phyloP scores from a whole-genome alignment of 2,888 invertebrate species.

The Lasioglossum lativentre region DNA sequence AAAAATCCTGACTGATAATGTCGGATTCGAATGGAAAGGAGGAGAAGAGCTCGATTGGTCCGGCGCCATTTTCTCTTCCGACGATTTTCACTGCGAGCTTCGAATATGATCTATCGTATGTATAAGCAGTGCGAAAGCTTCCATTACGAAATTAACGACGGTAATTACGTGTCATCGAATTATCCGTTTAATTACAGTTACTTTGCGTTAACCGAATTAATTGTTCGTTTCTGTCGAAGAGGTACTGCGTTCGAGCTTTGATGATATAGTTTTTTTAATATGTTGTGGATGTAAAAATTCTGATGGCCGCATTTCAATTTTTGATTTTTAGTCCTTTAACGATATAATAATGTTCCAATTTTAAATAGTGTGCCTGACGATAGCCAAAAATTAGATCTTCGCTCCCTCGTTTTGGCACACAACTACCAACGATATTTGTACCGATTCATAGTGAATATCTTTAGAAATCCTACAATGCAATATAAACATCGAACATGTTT shows the following conservation, averaged over 20 bases:
- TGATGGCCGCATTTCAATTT: background rate
- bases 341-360: too few relatives aligned
- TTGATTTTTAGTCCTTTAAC: background rate
- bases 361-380: too few relatives aligned
- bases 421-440: too few relatives aligned
- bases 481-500: too few relatives aligned
- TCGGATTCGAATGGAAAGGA: slow-evolving; percentile 20
- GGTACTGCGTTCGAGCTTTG: background rate
- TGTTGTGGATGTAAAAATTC: background rate
- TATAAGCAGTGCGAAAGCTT: background rate
- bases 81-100: background rate
- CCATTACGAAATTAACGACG: background rate
- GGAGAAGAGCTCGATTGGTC: too few relatives aligned
- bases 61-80: background rate
- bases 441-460: background rate
- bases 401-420: too few relatives aligned
- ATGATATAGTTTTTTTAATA: background rate
- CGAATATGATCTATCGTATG: background rate
- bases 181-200: background rate
- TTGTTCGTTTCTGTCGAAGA: background rate
- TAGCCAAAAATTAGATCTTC: too few relatives aligned
- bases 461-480: background rate
- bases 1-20: slow-evolving; percentile 24
- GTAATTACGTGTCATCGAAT: background rate
- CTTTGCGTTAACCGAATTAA: background rate